Percentiles rank a stretch among this genome's conserved stretches.
Conservation (phyloP, 1,140 invertebrate genomes). For the Ceratina calcarata region DNA sequence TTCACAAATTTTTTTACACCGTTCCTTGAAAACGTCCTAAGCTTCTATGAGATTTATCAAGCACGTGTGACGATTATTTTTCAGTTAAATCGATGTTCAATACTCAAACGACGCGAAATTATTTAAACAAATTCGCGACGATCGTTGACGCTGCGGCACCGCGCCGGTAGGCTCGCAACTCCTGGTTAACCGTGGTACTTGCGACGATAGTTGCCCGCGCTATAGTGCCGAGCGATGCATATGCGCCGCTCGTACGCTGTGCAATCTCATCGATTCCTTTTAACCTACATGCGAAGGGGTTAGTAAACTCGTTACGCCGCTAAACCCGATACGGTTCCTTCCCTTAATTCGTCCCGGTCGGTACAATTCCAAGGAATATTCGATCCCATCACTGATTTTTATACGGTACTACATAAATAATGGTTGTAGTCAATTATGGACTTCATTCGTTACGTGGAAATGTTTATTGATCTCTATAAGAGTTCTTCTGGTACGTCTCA, state of each 20-base stretch:
- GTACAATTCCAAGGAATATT: no score
- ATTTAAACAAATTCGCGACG: constrained; percentile 36
- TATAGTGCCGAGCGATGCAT: constrained; percentile 56
- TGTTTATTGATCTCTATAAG: no score
- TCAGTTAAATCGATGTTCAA: no score
- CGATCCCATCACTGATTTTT: neutral
- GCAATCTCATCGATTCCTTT: constrained; percentile 71
- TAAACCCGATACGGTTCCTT: constrained; percentile 31
- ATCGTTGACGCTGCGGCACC: constrained; percentile 22
- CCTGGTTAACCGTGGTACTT: constrained; percentile 37
- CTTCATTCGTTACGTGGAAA: no score
- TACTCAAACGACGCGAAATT: constrained; percentile 5
- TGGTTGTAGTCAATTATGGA: no score
- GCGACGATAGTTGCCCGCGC: constrained; percentile 13
- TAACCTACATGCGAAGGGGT: constrained; percentile 69
- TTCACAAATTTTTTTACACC: no score
- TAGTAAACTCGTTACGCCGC: constrained; percentile 70
- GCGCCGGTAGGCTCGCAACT: constrained; percentile 38
- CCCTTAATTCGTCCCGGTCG: constrained; percentile 1
- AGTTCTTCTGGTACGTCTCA: no score
- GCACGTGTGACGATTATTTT: neutral
- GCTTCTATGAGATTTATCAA: neutral
- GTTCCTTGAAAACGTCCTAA: no score
- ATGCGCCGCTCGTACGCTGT: constrained; percentile 47
- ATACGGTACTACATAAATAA: neutral